Base-by-base conservation (phyloP, 1,140 invertebrate species). In the Drosophila baimaii region DNA sequence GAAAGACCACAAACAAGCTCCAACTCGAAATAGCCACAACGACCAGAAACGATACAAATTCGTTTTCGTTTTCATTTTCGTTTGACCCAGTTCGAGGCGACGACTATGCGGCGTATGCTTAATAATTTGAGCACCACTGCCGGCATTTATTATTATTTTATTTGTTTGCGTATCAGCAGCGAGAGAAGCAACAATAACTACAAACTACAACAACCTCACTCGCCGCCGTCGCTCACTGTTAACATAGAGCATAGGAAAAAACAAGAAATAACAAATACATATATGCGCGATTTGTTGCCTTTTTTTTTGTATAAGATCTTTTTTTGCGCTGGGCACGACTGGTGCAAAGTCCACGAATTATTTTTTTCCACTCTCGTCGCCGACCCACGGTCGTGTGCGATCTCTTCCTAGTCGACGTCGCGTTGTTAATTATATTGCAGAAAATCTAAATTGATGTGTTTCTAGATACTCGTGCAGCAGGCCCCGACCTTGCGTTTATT, bases 141-240 rank as follows among this genome's bases (percentile, higher is more conserved):
- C 82, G 82, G 82, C 82, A 70, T 85, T 85, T 88, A 65, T 78
- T 81, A 72, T 72, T 85, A 64, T 77, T 85, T 85, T 88, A 65
- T 78, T 86, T 81, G 79, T 85, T 66, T 77, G 71, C 72, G 52
- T 69, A 75, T 62, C 37, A 55, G 46, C 37, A 55, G 46, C 56
- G 35, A 56, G 66, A 37, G 25, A 17, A 39, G 25, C 33, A 70
- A 54, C 64, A 70, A 70, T 19, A 55, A 33, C 35, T n/a, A 51
- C 3, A 52, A 10, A 65, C 33, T 25, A 37, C 43, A 23, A 33
- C 23, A 44, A 47, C 44, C 54, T 37, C 21, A 56, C 55, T 31
- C 27, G 21, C 44, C 54, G 27, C 21, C 39, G 35, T 31, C 27
- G 21, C 29, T 52, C 29, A 15, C 51, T 33, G 19, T 5, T n/a